These are phyloP conservation scores for Eurystomus glaucurus DNA, from an alignment of 2,797 vertebrate genomes.

Conservation along the genomic window DNA sequence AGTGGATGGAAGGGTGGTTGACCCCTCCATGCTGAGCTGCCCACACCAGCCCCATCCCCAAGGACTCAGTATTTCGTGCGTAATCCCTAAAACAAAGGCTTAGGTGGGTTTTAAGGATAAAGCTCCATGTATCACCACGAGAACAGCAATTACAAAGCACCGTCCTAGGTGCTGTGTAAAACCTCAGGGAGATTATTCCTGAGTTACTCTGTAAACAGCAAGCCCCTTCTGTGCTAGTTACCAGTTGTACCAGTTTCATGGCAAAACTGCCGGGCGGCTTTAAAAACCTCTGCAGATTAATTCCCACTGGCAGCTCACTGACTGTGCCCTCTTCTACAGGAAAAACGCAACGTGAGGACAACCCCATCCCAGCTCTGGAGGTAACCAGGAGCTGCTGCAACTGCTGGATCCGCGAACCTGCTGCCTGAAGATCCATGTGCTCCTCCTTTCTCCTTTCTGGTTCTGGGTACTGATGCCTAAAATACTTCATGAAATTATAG, in stretches of 20 bases:
- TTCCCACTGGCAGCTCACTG: background rate
- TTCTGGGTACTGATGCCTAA: slow-evolving; percentile 40
- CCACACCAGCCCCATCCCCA: background rate
- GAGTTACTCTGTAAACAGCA: background rate
- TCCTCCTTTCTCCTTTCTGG: slow-evolving; percentile 17
- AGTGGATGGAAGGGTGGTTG: background rate
- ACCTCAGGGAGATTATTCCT: background rate
- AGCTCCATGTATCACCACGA: background rate
- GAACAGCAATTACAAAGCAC: background rate
- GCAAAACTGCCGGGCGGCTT: background rate
- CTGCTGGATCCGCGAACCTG: slow-evolving; percentile 23
- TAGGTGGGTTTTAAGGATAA: slow-evolving; percentile 6
- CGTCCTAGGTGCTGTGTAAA: background rate
- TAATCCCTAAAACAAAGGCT: slow-evolving; percentile 9
- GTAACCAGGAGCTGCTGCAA: background rate
- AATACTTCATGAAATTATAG: slow-evolving; percentile 68
- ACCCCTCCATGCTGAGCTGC: background rate
- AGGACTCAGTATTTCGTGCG: background rate
- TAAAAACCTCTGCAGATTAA: background rate
- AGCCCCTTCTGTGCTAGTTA: background rate
- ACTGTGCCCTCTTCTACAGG: background rate
- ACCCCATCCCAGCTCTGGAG: background rate
- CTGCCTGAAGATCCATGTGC: background rate
- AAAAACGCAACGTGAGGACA: background rate
- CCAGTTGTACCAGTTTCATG: background rate